Evolutionary conservation across 1,140 invertebrate species (phyloP).

Genomic region (Meloidogyne exigua): DNA sequence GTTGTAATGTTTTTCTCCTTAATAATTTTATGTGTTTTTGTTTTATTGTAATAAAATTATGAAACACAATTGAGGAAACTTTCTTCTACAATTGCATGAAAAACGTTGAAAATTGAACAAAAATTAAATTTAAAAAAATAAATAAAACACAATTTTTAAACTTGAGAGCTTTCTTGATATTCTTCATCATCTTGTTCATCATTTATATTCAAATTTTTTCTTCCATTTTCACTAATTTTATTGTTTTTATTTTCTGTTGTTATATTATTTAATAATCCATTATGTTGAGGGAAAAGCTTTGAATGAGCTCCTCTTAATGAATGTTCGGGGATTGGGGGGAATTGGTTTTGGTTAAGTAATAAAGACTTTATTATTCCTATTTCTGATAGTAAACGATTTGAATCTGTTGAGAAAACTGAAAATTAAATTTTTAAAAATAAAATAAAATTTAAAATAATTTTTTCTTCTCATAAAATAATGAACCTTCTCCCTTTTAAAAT

Average conservation of each 20-base stretch:
- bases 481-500: background rate
- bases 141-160: background rate
- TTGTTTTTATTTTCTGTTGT: constrained; percentile 8
- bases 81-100: too few relatives aligned
- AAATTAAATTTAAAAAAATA: too few relatives aligned
- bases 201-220: background rate
- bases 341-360: constrained; percentile 52
- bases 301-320: background rate
- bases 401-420: constrained; percentile 23
- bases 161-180: constrained; percentile 6
- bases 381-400: constrained; percentile 47
- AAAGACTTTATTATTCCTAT: constrained; percentile 50
- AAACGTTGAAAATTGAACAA: too few relatives aligned
- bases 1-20: too few relatives aligned
- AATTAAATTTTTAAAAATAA: background rate
- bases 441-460: constrained; percentile 4
- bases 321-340: constrained; percentile 45
- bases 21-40: too few relatives aligned
- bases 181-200: background rate
- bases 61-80: too few relatives aligned
- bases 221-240: background rate
- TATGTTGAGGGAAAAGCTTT: background rate
- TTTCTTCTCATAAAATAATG: background rate
- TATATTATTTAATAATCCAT: background rate
- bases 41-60: too few relatives aligned